A percentile compares a stretch with the other conserved stretches of the same genome.
These are phyloP conservation scores for Mus minutoides DNA, from an alignment of 2,797 vertebrate species.

Conservation along the genomic window DNA sequence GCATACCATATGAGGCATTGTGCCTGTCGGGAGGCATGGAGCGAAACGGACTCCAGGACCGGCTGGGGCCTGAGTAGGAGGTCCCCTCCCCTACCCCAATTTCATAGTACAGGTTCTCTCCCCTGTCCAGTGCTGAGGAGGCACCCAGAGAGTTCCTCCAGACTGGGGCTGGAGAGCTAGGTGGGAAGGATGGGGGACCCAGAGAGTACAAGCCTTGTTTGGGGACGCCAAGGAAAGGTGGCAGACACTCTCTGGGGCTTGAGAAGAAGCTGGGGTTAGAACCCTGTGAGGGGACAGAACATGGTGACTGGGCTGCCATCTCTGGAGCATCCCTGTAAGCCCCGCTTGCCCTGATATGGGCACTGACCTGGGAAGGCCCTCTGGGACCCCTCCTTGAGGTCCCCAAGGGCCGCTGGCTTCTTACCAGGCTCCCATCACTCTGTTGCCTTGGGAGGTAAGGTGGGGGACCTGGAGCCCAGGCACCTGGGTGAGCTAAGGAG, in stretches of 20 bases:
- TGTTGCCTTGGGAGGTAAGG: slow-evolving; percentile 84
- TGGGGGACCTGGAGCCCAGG: slow-evolving; percentile 72
- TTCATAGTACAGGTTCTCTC: slow-evolving; percentile 90
- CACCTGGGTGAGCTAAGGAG: slow-evolving; percentile 83
- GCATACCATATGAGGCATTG: slow-evolving; percentile 83
- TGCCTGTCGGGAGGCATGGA: slow-evolving; percentile 80
- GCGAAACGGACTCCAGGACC: slow-evolving; percentile 83
- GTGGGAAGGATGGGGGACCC: slow-evolving; percentile 69
- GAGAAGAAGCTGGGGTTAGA: slow-evolving; percentile 64
- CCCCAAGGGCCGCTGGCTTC: slow-evolving; percentile 69
- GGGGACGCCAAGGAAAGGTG: slow-evolving; percentile 74
- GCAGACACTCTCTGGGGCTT: slow-evolving; percentile 71
- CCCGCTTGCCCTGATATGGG: slow-evolving; percentile 40
- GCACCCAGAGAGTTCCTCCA: slow-evolving; percentile 73
- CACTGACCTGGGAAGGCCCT: slow-evolving; percentile 74
- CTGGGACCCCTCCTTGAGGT: slow-evolving; percentile 69
- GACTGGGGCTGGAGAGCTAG: slow-evolving; percentile 70
- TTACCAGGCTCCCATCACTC: slow-evolving; percentile 77
- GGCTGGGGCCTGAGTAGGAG: slow-evolving; percentile 74
- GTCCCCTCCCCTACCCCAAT: slow-evolving; percentile 87
- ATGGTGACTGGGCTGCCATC: slow-evolving; percentile 12
- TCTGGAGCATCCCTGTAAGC: not conserved
- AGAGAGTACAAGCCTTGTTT: slow-evolving; percentile 76
- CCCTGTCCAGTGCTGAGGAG: slow-evolving; percentile 75
- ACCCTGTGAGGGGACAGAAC: slow-evolving; percentile 68